These are phyloP conservation scores for Thermophis baileyi DNA, from an alignment of 2,113 vertebrate species.

Conservation along the genomic window DNA sequence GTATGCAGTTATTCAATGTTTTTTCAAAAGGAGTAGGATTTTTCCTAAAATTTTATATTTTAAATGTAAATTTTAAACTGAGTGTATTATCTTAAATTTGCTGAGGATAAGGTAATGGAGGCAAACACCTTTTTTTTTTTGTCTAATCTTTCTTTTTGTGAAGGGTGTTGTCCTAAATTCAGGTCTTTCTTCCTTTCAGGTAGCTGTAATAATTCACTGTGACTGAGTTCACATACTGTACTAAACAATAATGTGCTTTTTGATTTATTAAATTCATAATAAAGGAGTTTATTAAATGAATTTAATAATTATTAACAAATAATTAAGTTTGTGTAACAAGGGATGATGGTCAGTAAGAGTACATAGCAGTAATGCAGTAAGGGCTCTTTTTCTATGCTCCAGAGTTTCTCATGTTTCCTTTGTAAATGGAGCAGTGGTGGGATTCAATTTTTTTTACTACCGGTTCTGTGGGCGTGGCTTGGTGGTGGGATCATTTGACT, in stretches of 20 bases:
- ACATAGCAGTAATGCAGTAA: background rate
- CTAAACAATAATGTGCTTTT: background rate
- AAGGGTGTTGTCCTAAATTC: background rate
- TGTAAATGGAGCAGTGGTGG: no score
- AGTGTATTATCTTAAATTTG: background rate
- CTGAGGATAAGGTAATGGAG: background rate
- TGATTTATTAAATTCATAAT: background rate
- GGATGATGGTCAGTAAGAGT: background rate
- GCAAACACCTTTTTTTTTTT: background rate
- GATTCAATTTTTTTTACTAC: no score
- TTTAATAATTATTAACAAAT: no score
- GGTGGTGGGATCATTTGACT: no score
- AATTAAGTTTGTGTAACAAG: background rate
- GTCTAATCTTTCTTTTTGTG: background rate
- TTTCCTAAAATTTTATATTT: background rate
- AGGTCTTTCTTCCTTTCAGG: background rate
- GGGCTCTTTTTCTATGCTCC: background rate
- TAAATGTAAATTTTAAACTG: background rate
- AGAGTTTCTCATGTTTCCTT: background rate
- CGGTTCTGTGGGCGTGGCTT: no score
- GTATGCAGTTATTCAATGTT: background rate
- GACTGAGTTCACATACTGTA: background rate
- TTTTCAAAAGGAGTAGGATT: background rate
- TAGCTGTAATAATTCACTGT: background rate
- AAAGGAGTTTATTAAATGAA: background rate